Percentiles rank a stretch among this genome's conserved stretches.
Evolutionary conservation across 1,140 invertebrate genomes (phyloP).

Genomic region (Apis laboriosa): DNA sequence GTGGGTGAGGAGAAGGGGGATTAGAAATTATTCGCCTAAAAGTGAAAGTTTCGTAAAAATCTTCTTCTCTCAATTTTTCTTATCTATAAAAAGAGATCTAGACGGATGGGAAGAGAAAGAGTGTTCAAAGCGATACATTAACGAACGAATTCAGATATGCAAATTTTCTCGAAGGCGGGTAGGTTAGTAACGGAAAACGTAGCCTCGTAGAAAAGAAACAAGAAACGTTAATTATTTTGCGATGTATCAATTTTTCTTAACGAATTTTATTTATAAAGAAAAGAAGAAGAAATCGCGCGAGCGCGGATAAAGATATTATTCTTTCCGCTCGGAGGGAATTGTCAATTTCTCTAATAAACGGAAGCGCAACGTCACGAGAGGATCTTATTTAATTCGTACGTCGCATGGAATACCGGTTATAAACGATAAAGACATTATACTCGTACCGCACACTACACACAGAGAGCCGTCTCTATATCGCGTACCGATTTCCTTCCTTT

Average conservation of each 20-base stretch:
- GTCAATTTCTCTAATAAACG: constrained; percentile 12
- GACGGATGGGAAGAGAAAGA: no score
- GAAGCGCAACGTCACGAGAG: constrained; percentile 7
- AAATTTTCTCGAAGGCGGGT: constrained; percentile 14
- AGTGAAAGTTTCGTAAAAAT: no score
- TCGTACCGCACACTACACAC: not conserved
- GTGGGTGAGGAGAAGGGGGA: no score
- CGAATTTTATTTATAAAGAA: not conserved
- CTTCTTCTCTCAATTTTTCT: no score
- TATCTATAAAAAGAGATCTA: no score
- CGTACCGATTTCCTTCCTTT: constrained; percentile 26
- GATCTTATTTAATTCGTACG: constrained; percentile 36
- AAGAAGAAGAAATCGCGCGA: not conserved
- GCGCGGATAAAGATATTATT: constrained; percentile 20
- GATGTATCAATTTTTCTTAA: not conserved
- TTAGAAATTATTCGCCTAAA: no score
- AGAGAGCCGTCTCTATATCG: constrained; percentile 17
- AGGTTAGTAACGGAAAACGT: constrained; percentile 42
- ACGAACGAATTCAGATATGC: constrained; percentile 24
- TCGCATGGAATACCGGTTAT: constrained; percentile 8
- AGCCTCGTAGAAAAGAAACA: constrained; percentile 33
- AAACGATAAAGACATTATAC: constrained; percentile 45
- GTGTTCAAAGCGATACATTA: no score
- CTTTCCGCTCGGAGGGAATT: no score
- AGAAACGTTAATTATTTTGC: not conserved